Percentiles rank a stretch among this genome's conserved stretches.
These are phyloP conservation scores for Mythimna albipuncta DNA, from an alignment of 2,888 invertebrate genomes.

Conservation along the genomic window DNA sequence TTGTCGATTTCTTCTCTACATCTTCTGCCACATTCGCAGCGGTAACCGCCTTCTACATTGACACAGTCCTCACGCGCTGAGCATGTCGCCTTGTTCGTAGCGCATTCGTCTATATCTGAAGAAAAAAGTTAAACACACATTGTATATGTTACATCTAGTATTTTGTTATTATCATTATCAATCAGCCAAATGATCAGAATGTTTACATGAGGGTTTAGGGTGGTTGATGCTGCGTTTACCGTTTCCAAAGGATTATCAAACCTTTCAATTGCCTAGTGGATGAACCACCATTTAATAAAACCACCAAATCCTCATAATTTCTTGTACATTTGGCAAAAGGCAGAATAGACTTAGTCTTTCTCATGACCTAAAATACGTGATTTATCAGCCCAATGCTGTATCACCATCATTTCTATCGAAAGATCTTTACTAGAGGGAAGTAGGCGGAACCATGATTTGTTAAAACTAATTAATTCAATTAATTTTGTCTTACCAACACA, in stretches of 20 bases:
- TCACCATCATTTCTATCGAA: too few relatives aligned
- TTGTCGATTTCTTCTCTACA: constrained; percentile 73
- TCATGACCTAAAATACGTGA: too few relatives aligned
- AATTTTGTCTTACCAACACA: constrained; percentile 81
- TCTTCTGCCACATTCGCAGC: constrained; percentile 88
- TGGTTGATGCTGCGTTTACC: too few relatives aligned
- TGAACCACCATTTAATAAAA: too few relatives aligned
- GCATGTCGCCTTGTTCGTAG: constrained; percentile 85
- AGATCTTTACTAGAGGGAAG: too few relatives aligned
- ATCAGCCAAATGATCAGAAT: not conserved
- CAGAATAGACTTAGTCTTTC: too few relatives aligned
- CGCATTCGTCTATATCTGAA: constrained; percentile 96
- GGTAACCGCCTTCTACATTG: constrained; percentile 95
- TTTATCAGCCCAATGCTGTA: too few relatives aligned
- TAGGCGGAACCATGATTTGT: too few relatives aligned
- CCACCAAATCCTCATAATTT: too few relatives aligned
- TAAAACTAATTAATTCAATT: not conserved
- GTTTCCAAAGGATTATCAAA: not conserved
- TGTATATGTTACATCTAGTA: too few relatives aligned
- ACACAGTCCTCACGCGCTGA: constrained; percentile 90
- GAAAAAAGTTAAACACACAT: not conserved
- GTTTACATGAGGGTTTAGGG: not conserved
- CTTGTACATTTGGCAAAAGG: too few relatives aligned
- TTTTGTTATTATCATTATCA: not conserved
- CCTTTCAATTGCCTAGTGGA: not conserved